Percentiles rank a stretch among this genome's conserved stretches.
These are phyloP conservation scores for Ceraclea dissimilis DNA, from an alignment of 2,888 invertebrate species.

Conservation along the genomic window DNA sequence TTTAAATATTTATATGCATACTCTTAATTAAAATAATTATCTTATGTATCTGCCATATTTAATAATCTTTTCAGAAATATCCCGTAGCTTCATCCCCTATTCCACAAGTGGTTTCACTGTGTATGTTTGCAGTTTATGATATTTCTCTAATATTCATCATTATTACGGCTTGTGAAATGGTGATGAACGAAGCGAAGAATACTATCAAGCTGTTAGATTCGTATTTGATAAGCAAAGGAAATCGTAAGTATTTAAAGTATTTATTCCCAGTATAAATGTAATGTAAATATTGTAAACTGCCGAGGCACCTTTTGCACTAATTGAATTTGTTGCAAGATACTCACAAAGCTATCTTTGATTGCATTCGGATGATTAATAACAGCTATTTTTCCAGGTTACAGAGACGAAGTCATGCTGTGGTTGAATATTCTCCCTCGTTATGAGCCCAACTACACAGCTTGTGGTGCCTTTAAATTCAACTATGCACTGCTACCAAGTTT, in stretches of 20 bases:
- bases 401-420: conserved; percentile 3
- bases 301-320: too few species aligned
- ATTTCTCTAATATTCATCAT: neutral
- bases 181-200: conserved; percentile 1
- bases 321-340: too few species aligned
- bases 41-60: too few species aligned
- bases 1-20: too few species aligned
- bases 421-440: neutral
- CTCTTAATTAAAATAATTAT: too few species aligned
- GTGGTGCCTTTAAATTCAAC: conserved; percentile 3
- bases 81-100: too few species aligned
- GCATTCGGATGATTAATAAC: too few species aligned
- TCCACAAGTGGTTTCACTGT: neutral
- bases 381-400: conserved; percentile 3
- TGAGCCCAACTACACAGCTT: conserved; percentile 6
- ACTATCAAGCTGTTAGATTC: conserved; percentile 5
- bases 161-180: conserved; percentile 6
- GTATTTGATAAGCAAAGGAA: neutral
- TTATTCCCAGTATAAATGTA: neutral
- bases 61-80: too few species aligned
- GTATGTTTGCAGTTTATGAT: conserved; percentile 4
- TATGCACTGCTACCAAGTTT: conserved; percentile 6
- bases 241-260: neutral
- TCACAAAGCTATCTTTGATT: too few species aligned
- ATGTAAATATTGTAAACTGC: too few species aligned